phyloP scores from a whole-genome alignment of 2,888 invertebrate genomes.

The Pristionchus mayeri region DNA sequence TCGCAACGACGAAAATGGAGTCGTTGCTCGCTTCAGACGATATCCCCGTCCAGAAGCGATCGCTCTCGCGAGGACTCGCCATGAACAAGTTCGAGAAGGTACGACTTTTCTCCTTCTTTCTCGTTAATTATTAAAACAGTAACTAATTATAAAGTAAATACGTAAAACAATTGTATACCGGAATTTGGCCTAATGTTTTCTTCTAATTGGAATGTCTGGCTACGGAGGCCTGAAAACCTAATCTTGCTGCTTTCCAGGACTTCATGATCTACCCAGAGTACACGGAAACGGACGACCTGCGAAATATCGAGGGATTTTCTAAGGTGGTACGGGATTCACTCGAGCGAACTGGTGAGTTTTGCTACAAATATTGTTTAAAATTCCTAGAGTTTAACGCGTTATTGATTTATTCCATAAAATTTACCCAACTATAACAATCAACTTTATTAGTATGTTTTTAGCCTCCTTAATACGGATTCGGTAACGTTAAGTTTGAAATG shows the following conservation, averaged over 20 bases:
- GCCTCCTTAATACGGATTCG: too few relatives aligned
- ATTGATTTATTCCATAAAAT: too few relatives aligned
- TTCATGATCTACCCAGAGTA: conserved; percentile 76
- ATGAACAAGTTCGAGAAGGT: conserved; percentile 75
- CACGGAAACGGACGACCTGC: conserved; percentile 71
- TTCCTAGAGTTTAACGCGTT: too few relatives aligned
- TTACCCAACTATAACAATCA: too few relatives aligned
- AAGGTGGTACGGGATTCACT: conserved; percentile 53
- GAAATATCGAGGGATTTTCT: conserved; percentile 68
- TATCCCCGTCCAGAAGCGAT: conserved; percentile 70
- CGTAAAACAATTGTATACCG: too few relatives aligned
- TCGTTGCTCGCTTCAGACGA: conserved; percentile 34
- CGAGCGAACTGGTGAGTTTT: conserved; percentile 27
- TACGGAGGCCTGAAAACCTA: too few relatives aligned
- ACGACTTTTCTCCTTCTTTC: background rate
- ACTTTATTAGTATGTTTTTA: too few relatives aligned
- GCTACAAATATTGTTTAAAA: too few relatives aligned
- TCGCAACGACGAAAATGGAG: conserved; percentile 49
- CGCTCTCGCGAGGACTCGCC: conserved; percentile 69
- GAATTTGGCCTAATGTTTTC: too few relatives aligned
- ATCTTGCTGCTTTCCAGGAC: conserved; percentile 64
- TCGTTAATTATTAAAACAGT: background rate
- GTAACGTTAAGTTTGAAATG: too few relatives aligned
- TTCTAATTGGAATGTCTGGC: too few relatives aligned
- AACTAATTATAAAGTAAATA: too few relatives aligned